Percentiles rank a stretch among this genome's conserved stretches.
Conservation (phyloP, 2,797 vertebrate genomes). For the Amblyopsis hoosieri region DNA sequence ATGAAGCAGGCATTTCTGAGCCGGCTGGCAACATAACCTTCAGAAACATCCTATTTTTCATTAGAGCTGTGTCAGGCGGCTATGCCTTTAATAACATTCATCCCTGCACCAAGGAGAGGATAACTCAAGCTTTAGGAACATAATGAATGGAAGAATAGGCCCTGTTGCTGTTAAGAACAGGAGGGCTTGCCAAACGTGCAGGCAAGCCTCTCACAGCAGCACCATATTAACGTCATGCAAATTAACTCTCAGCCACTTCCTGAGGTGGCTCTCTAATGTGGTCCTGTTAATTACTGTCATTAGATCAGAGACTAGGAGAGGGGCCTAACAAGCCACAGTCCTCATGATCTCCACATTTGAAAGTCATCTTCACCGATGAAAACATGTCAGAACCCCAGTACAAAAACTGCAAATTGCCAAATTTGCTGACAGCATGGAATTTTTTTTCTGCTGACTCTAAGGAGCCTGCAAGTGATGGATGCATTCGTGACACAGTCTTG, state of each 20-base stretch:
- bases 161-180: constrained; percentile 68
- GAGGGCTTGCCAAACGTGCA: constrained; percentile 64
- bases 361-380: constrained; percentile 94
- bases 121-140: constrained; percentile 84
- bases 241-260: constrained; percentile 82
- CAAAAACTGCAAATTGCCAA: constrained; percentile 95
- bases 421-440: constrained; percentile 92
- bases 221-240: constrained; percentile 77
- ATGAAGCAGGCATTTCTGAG: constrained; percentile 81
- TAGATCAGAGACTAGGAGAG: constrained; percentile 81
- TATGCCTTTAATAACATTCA: constrained; percentile 85
- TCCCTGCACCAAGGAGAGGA: constrained; percentile 81
- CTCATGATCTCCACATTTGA: constrained; percentile 97
- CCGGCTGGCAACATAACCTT: constrained; percentile 83
- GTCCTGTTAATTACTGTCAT: constrained; percentile 96
- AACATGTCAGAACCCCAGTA: constrained; percentile 86
- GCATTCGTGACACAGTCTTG: constrained; percentile 99
- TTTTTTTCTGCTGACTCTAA: constrained; percentile 88
- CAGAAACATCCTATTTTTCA: constrained; percentile 88
- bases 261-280: constrained; percentile 86
- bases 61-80: constrained; percentile 83
- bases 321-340: constrained; percentile 87
- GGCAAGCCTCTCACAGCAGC: constrained; percentile 68
- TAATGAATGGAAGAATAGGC: constrained; percentile 83
- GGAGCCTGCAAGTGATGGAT: constrained; percentile 92